Base-by-base conservation (phyloP, 2,113 vertebrate species). In the Scomber japonicus region DNA sequence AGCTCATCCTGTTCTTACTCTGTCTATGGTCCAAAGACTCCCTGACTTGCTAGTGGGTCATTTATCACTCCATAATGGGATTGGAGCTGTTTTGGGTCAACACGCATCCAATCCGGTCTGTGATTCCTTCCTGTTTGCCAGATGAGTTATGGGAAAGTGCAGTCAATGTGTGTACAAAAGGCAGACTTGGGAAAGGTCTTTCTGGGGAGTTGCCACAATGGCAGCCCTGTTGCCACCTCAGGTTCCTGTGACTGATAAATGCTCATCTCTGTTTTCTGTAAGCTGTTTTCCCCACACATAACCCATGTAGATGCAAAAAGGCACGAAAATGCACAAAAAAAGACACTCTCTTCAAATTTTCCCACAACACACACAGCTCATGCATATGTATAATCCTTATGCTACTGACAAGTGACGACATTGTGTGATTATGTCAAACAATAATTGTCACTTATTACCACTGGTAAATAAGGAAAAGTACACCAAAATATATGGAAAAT, bases 21-120 rank as follows among this genome's bases (percentile, higher is more conserved):
- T 76, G 59, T 64, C 55, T 79, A 57, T 81, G 71, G 45, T 84
- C 77, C 75, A 83, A 85, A 83, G 77, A 80, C 76, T 90, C 61
- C 11, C 75, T 66, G 80, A 85, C 79, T 88, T 67, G 63, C 75
- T 75, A 68, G 65, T 82, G 80, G 85, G 82, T 90, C 85, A 93
- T 93, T 92, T 89, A 90, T 95, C 91, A 94, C 84, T 74, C 55
- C 62, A 73, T 90, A 91, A 94, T 90, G 86, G 82, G 87, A 85
- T 75, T 49, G 69, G 78, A 89, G 85, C 83, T 84, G 88, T 91
- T 94, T 93, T 87, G 80, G 89, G 87, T 92, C 86, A 83, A 73
- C 81, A 88, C 48, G 35, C 62, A 87, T 89, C 68, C 71, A 85
- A 88, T 92, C 89, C 67, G 54, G 61, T 86, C 83, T 84, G 85